A percentile compares a stretch with the other conserved stretches of the same genome.
Conservation (phyloP, 2,797 vertebrate genomes). For the Champsocephalus esox region DNA sequence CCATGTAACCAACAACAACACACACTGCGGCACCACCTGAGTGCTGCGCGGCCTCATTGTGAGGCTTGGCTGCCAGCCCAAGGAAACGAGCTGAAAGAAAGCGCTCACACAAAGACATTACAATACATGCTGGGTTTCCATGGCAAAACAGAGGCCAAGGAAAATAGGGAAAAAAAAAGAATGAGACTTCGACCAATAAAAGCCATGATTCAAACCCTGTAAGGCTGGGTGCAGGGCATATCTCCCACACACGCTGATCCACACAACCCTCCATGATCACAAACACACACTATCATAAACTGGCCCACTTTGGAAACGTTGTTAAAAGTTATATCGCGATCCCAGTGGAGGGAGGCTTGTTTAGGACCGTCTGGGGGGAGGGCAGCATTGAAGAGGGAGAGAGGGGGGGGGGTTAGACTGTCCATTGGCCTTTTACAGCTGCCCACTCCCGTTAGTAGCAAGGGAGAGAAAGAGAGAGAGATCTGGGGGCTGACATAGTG, state of each 20-base stretch:
- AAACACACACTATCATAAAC: constrained; percentile 58
- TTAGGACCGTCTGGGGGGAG: constrained; percentile 69
- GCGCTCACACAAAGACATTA: constrained; percentile 77
- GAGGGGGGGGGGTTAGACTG: constrained; percentile 34
- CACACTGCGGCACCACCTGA: constrained; percentile 69
- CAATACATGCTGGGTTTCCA: constrained; percentile 83
- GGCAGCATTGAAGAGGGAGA: constrained; percentile 31
- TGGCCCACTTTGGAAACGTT: constrained; percentile 25
- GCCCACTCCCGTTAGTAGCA: constrained; percentile 58
- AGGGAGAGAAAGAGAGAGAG: constrained; percentile 37
- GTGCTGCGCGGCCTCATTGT: constrained; percentile 44
- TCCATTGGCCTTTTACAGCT: constrained; percentile 78
- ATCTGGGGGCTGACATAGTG: constrained; percentile 54
- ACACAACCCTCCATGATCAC: constrained; percentile 54
- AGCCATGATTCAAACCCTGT: constrained; percentile 64
- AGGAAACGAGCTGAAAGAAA: constrained; percentile 61
- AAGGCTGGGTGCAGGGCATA: constrained; percentile 44
- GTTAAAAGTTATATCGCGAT: constrained; percentile 57
- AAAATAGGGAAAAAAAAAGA: constrained; percentile 42
- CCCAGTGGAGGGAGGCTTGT: constrained; percentile 55
- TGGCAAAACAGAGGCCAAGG: constrained; percentile 75
- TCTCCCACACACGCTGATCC: constrained; percentile 47
- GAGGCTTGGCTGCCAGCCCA: constrained; percentile 65
- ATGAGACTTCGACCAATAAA: constrained; percentile 62
- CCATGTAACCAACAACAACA: constrained; percentile 41